Evolutionary conservation across 2,113 vertebrate species (phyloP).

Genomic region (Porphyrio hochstetteri): DNA sequence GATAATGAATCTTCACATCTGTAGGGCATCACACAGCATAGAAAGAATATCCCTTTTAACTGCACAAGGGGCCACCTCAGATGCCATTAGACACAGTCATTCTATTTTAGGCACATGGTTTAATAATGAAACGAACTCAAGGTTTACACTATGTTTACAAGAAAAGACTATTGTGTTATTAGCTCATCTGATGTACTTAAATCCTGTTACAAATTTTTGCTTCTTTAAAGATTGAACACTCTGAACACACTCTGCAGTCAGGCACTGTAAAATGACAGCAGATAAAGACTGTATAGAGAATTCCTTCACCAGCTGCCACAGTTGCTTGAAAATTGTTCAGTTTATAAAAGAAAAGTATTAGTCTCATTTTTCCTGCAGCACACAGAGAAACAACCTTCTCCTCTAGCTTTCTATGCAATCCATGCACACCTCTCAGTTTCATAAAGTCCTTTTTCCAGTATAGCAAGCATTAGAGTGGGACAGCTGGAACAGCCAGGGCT

Average conservation of each 20-base stretch:
- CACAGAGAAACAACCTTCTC: not conserved
- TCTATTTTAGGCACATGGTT: not conserved
- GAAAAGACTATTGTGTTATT: conserved; percentile 14
- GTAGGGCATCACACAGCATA: not conserved
- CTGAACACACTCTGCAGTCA: not conserved
- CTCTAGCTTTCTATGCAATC: not conserved
- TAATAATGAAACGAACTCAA: conserved; percentile 46
- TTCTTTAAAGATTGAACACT: not conserved
- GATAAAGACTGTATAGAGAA: not conserved
- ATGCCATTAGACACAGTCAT: not conserved
- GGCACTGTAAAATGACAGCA: not conserved
- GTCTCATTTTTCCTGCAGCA: not conserved
- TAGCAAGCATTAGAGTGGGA: not conserved
- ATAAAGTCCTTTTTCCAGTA: not conserved
- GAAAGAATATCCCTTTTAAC: not conserved
- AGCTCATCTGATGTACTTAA: not conserved
- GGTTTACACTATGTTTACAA: conserved; percentile 44
- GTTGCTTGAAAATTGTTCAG: not conserved
- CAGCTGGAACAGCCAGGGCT: not conserved
- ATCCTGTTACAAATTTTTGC: not conserved
- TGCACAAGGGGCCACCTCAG: not conserved
- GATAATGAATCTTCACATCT: not conserved
- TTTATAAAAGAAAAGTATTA: not conserved
- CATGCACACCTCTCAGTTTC: not conserved
- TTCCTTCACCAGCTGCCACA: not conserved